Percentiles rank a stretch among this genome's conserved stretches.
Conservation (phyloP, 2,888 invertebrate species). For the Lochmaea capreae region DNA sequence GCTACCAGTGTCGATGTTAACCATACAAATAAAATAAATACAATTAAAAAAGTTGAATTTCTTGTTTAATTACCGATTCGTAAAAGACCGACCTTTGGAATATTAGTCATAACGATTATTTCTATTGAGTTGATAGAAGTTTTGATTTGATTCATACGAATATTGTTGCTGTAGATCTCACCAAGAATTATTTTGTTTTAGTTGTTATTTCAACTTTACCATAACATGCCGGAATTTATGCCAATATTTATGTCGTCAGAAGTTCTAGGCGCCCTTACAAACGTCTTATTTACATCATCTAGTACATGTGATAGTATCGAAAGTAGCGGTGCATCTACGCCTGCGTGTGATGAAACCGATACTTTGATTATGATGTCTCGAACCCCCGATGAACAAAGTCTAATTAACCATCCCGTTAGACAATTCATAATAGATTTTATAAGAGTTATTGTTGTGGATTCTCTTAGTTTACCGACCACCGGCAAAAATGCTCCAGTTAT, state of each 20-base stretch:
- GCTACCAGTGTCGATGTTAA: no score
- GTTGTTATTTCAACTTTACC: slow-evolving; percentile 95
- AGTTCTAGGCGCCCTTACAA: slow-evolving; percentile 86
- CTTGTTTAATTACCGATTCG: no score
- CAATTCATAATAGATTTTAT: slow-evolving; percentile 96
- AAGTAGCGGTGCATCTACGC: slow-evolving; percentile 84
- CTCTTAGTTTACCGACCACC: slow-evolving; percentile 84
- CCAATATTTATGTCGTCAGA: slow-evolving; percentile 92
- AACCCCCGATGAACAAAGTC: slow-evolving; percentile 65
- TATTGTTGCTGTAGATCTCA: no score
- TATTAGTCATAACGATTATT: no score
- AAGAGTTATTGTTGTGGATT: slow-evolving; percentile 93
- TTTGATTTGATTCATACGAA: no score
- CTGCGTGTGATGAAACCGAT: slow-evolving; percentile 66
- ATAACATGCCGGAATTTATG: slow-evolving; percentile 93
- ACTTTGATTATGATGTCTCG: slow-evolving; percentile 59
- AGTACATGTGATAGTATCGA: slow-evolving; percentile 73
- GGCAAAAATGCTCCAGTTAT: slow-evolving; percentile 85
- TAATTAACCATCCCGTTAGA: slow-evolving; percentile 84
- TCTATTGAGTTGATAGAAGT: no score
- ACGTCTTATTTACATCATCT: slow-evolving; percentile 82
- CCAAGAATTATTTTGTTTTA: slow-evolving; percentile 56
- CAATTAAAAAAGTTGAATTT: no score
- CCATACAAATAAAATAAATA: no score
- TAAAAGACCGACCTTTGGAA: no score